These are phyloP conservation scores for Malurus melanocephalus DNA, from an alignment of 2,113 vertebrate genomes.

Conservation along the genomic window DNA sequence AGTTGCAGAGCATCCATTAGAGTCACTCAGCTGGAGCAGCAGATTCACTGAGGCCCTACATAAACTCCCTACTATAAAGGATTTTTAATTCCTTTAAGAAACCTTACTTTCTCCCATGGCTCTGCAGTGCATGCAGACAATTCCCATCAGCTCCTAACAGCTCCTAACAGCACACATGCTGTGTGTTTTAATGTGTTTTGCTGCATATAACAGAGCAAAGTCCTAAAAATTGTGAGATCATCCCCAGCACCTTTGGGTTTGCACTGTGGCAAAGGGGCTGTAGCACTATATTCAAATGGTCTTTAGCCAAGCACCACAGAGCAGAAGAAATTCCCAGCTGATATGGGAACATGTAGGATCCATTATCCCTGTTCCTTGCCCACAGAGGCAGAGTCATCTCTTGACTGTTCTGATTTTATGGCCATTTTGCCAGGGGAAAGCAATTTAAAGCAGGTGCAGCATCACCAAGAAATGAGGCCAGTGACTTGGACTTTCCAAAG, in stretches of 20 bases:
- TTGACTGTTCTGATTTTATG: background rate
- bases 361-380: background rate
- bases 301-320: background rate
- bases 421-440: background rate
- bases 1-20: background rate
- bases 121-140: background rate
- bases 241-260: background rate
- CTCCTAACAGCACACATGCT: background rate
- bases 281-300: background rate
- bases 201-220: background rate
- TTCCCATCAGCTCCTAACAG: background rate
- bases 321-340: background rate
- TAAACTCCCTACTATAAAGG: background rate
- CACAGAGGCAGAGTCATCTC: background rate
- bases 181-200: background rate
- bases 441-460: background rate
- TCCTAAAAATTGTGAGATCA: background rate
- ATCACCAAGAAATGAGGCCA: conserved; percentile 1
- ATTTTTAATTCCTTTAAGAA: background rate
- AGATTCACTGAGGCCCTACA: background rate
- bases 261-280: background rate
- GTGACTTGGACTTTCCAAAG: background rate
- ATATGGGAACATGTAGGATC: background rate
- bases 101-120: background rate
- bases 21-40: background rate